phyloP scores from a whole-genome alignment of 92 coral and sea anemone genomes.

The Zoanthus sansibaricus region DNA sequence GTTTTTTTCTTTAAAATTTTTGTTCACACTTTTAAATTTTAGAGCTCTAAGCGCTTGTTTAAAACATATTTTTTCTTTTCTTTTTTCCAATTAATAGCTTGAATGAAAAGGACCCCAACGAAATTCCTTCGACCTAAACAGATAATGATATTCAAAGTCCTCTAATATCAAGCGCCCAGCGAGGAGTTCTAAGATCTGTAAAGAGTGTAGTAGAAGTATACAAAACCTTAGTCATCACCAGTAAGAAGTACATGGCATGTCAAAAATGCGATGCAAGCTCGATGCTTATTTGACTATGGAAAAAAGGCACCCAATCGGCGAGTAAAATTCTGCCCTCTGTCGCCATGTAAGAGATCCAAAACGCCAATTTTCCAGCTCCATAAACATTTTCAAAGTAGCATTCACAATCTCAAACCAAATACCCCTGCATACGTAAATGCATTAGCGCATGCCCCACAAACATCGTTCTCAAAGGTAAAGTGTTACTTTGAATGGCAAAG shows the following conservation, averaged over 20 bases:
- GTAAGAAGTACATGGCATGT: constrained; percentile 50
- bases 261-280: constrained; percentile 44
- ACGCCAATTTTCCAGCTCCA: constrained; percentile 40
- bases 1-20: not conserved
- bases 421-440: constrained; percentile 40
- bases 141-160: constrained; percentile 26
- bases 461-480: too few relatives aligned
- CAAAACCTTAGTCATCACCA: constrained; percentile 40
- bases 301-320: constrained; percentile 30
- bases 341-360: constrained; percentile 4
- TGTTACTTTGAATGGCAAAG: too few relatives aligned
- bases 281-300: constrained; percentile 50
- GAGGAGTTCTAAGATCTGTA: constrained; percentile 32
- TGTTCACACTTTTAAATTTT: not conserved
- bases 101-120: constrained; percentile 42
- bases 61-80: not conserved
- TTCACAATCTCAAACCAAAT: constrained; percentile 46
- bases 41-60: not conserved
- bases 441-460: not conserved
- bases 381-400: constrained; percentile 46
- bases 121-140: constrained; percentile 44
- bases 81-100: constrained; percentile 39
- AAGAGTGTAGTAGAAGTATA: constrained; percentile 25
- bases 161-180: constrained; percentile 16
- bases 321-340: constrained; percentile 47